These are phyloP conservation scores for Zonotrichia leucophrys DNA, from an alignment of 2,113 vertebrate species.

Conservation along the genomic window DNA sequence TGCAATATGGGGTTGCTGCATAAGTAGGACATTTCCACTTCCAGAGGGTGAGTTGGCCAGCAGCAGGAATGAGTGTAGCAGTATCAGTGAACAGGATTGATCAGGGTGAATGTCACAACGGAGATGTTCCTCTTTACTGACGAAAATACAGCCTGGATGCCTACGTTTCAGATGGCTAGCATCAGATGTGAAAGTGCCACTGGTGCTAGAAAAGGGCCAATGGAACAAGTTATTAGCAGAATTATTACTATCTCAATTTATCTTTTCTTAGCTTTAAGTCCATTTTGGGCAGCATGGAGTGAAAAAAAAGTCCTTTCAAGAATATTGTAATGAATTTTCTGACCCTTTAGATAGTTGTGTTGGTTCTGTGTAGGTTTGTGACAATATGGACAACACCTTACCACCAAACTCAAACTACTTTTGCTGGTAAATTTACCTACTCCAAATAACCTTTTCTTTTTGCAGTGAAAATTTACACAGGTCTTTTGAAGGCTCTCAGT, in stretches of 20 bases:
- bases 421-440: neutral
- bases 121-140: neutral
- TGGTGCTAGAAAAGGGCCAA: neutral
- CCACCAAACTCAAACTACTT: neutral
- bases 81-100: neutral
- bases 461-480: neutral
- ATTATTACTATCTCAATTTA: neutral
- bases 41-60: neutral
- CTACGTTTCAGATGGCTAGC: neutral
- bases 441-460: neutral
- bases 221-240: neutral
- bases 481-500: neutral
- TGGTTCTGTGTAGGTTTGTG: neutral
- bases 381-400: neutral
- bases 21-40: neutral
- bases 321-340: neutral
- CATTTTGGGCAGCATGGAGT: neutral
- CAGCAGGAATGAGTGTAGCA: fast-evolving
- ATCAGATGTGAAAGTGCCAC: neutral
- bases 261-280: neutral
- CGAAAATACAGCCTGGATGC: neutral
- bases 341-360: neutral
- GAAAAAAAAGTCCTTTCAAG: neutral
- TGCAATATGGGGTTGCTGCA: neutral
- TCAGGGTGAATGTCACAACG: neutral